Percentiles rank a stretch among this genome's conserved stretches.
phyloP scores from a whole-genome alignment of 2,797 vertebrate genomes.

The Heteromormyrus szaboi region DNA sequence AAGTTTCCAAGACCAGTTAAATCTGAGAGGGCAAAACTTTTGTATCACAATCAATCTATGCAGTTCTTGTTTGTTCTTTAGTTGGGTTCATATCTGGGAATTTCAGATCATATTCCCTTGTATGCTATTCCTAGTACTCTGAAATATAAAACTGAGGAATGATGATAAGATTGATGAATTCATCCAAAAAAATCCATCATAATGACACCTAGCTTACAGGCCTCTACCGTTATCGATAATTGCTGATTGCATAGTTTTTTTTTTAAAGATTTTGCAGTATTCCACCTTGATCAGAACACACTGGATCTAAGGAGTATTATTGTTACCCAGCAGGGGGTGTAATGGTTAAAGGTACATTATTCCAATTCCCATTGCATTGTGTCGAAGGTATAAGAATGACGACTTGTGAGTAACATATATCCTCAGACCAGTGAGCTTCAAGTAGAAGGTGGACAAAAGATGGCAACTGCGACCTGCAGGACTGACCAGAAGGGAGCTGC shows the following conservation, averaged over 20 bases:
- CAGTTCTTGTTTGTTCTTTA: neutral
- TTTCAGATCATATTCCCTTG: neutral
- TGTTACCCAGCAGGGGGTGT: neutral
- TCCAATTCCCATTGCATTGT: neutral
- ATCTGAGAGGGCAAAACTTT: neutral
- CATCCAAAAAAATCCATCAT: neutral
- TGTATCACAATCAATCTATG: neutral
- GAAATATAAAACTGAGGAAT: neutral
- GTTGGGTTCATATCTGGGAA: neutral
- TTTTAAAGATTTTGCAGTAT: neutral
- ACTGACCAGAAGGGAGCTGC: conserved; percentile 66
- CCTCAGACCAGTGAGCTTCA: conserved; percentile 66
- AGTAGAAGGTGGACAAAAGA: conserved; percentile 69
- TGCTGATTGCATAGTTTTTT: neutral
- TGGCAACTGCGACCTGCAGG: conserved; percentile 66
- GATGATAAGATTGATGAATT: neutral
- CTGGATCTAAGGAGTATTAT: neutral
- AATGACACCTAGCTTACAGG: neutral
- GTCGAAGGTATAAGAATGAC: neutral
- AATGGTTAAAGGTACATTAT: neutral
- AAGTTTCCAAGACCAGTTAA: neutral
- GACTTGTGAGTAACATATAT: neutral
- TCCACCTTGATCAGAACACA: neutral
- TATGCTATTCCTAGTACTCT: neutral
- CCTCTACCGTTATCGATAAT: neutral